A percentile compares a stretch with the other conserved stretches of the same genome.
Conservation (phyloP, 2,113 vertebrate species). For the Oncorhynchus nerka region DNA sequence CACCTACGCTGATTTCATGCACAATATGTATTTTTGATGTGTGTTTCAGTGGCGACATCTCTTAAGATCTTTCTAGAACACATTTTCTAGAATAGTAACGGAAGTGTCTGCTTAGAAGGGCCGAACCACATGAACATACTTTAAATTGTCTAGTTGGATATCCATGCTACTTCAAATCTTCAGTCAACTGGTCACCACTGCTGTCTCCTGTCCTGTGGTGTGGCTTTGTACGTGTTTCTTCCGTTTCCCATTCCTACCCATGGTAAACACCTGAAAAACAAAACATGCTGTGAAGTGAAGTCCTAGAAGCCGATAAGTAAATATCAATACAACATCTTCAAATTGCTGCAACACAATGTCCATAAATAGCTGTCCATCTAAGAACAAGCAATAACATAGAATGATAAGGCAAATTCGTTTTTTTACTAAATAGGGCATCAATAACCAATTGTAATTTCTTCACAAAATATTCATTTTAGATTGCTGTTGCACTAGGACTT, state of each 20-base stretch:
- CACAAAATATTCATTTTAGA: no score
- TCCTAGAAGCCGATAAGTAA: neutral
- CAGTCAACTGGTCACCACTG: neutral
- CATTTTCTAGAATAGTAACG: neutral
- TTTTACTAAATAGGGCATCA: no score
- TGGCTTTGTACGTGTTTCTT: constrained; percentile 11
- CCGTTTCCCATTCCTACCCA: constrained; percentile 1
- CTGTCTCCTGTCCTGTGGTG: constrained; percentile 12
- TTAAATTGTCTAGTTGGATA: neutral
- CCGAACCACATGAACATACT: no score
- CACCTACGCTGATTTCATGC: neutral
- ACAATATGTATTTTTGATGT: neutral
- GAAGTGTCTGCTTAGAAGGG: neutral
- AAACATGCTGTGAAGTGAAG: neutral
- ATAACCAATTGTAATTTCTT: no score
- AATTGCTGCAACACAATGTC: neutral
- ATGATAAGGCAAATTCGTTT: neutral
- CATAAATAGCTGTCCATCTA: neutral
- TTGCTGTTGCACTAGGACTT: no score
- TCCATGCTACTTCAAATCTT: neutral
- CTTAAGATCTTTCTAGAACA: constrained; percentile 3
- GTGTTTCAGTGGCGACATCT: neutral
- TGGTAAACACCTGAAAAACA: neutral
- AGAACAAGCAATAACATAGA: neutral
- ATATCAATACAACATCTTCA: neutral